These are phyloP conservation scores for Meriones unguiculatus DNA, from an alignment of 2,113 vertebrate species.

Conservation along the genomic window DNA sequence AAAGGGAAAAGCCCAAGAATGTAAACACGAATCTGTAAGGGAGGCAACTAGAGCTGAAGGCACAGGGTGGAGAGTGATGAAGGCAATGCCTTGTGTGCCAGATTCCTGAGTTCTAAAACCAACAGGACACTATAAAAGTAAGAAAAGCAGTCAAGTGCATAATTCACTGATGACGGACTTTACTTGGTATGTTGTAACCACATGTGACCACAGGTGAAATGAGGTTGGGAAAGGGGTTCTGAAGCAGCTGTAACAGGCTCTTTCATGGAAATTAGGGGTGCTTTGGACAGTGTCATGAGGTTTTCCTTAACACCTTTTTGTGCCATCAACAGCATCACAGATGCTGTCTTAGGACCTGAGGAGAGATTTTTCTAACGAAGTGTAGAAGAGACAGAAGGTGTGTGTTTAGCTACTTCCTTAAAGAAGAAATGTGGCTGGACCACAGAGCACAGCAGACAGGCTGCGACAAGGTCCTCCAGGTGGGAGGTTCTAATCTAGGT, in stretches of 20 bases:
- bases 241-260: background rate
- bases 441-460: background rate
- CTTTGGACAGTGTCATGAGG: background rate
- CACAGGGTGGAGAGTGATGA: background rate
- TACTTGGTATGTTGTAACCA: background rate
- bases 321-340: background rate
- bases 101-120: conserved; percentile 11
- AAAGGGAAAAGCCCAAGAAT: background rate
- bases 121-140: background rate
- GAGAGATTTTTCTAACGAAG: background rate
- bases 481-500: background rate
- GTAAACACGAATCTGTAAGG: background rate
- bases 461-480: background rate
- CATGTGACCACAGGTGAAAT: background rate
- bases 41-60: background rate
- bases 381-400: background rate
- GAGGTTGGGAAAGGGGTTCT: background rate
- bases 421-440: background rate
- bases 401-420: background rate
- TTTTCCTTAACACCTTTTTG: background rate
- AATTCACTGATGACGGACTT: conserved; percentile 6
- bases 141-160: background rate
- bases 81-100: background rate
- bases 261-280: background rate
- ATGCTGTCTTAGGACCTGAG: background rate